Evolutionary conservation across 2,888 invertebrate species (phyloP).

Genomic region (Drosophila falleni): DNA sequence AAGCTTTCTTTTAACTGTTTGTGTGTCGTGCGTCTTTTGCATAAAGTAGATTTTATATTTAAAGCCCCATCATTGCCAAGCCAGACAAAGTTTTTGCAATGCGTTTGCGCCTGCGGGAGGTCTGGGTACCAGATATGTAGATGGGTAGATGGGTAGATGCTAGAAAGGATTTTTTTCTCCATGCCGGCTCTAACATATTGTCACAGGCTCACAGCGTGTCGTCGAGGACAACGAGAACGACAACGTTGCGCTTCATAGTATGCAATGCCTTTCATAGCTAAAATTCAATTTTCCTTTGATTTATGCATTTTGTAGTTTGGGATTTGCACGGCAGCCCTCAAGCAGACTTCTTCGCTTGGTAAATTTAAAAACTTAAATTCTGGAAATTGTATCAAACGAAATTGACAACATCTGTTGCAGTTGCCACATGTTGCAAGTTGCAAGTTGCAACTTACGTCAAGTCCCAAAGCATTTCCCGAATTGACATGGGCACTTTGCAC

Average conservation of each 20-base stretch:
- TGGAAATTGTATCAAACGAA: constrained; percentile 48
- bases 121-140: neutral
- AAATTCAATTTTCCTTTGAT: constrained; percentile 77
- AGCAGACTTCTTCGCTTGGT: constrained; percentile 1
- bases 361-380: constrained; percentile 59
- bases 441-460: constrained; percentile 19
- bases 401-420: constrained; percentile 48
- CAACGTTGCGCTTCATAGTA: constrained; percentile 38
- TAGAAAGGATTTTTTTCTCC: neutral
- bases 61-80: constrained; percentile 64
- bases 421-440: neutral
- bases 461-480: constrained; percentile 19
- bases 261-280: constrained; percentile 60
- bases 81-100: constrained; percentile 59
- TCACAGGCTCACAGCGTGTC: constrained; percentile 47
- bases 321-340: constrained; percentile 51
- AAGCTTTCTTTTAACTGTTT: constrained; percentile 29
- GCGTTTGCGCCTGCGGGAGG: constrained; percentile 15
- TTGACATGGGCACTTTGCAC: constrained; percentile 28
- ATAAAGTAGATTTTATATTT: constrained; percentile 63
- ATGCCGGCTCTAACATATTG: constrained; percentile 42
- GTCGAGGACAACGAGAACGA: constrained; percentile 27
- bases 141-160: neutral
- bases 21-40: constrained; percentile 46
- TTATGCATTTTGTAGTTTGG: constrained; percentile 68